Conservation (phyloP, 2,888 invertebrate species). For the Spodoptera picta region DNA sequence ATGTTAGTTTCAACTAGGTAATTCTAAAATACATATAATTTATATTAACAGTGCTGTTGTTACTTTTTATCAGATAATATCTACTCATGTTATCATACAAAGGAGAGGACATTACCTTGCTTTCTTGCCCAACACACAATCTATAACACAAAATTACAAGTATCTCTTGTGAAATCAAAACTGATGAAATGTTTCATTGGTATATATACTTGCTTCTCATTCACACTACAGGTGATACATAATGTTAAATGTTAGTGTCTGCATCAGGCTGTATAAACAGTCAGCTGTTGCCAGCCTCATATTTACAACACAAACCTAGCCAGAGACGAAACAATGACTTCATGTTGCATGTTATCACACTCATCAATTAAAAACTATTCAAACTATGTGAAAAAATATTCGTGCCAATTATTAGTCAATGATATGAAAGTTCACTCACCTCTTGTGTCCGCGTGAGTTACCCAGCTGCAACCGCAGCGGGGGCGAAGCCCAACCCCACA, state of each 20-base stretch:
- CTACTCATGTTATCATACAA: slow-evolving; percentile 3
- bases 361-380: slow-evolving; percentile 52
- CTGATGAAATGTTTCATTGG: not conserved
- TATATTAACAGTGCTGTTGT: not conserved
- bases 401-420: slow-evolving; percentile 61
- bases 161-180: not conserved
- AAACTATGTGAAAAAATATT: slow-evolving; percentile 54
- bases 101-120: not conserved
- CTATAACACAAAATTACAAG: too few relatives aligned
- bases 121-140: not conserved
- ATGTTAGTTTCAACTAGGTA: too few relatives aligned
- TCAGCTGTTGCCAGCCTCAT: slow-evolving; percentile 56
- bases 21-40: not conserved
- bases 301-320: slow-evolving; percentile 49
- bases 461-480: slow-evolving; percentile 94
- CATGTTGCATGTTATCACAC: slow-evolving; percentile 37
- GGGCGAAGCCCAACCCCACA: slow-evolving; percentile 98
- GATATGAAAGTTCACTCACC: slow-evolving; percentile 75
- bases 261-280: slow-evolving; percentile 46
- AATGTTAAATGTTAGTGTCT: slow-evolving; percentile 29
- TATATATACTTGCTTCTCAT: slow-evolving; percentile 21
- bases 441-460: slow-evolving; percentile 88
- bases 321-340: slow-evolving; percentile 49
- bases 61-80: slow-evolving; percentile 8
- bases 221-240: slow-evolving; percentile 8